These are phyloP conservation scores for Chrysemys picta DNA, from an alignment of 2,113 vertebrate species.

Conservation along the genomic window DNA sequence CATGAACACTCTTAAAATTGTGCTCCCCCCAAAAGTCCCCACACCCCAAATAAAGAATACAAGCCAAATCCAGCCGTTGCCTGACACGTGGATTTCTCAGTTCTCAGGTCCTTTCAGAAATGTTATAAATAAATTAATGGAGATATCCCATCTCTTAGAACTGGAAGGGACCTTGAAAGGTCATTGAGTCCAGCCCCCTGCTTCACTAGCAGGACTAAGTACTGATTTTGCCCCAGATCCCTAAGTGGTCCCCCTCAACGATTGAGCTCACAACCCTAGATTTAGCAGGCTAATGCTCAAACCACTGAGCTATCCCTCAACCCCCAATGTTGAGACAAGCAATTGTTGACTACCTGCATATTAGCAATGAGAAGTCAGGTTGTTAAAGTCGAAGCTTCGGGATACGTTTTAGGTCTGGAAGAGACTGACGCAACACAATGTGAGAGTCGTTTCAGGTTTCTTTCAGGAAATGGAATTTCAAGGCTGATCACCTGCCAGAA, in stretches of 20 bases:
- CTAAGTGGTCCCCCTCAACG: too few relatives aligned
- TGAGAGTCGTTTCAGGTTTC: constrained; percentile 38
- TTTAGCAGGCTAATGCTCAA: too few relatives aligned
- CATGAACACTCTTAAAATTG: neutral
- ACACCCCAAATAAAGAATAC: neutral
- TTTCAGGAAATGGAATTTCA: constrained; percentile 46
- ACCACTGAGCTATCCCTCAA: too few relatives aligned
- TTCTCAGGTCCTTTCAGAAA: neutral
- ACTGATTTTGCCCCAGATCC: too few relatives aligned
- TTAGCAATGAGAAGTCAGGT: neutral
- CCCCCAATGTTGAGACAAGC: neutral
- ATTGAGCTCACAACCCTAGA: too few relatives aligned
- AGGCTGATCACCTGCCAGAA: constrained; percentile 69
- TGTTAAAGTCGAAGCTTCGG: constrained; percentile 50
- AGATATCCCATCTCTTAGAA: too few relatives aligned
- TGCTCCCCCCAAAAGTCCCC: neutral
- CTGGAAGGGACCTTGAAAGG: too few relatives aligned
- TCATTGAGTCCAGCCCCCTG: too few relatives aligned
- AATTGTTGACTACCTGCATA: neutral
- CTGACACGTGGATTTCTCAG: neutral
- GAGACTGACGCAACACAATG: constrained; percentile 66
- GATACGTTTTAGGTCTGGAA: constrained; percentile 60
- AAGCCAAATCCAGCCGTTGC: neutral
- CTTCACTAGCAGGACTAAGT: too few relatives aligned
- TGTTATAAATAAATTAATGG: too few relatives aligned